Evolutionary conservation across 2,113 vertebrate species (phyloP).

Genomic region (Serinus canaria): DNA sequence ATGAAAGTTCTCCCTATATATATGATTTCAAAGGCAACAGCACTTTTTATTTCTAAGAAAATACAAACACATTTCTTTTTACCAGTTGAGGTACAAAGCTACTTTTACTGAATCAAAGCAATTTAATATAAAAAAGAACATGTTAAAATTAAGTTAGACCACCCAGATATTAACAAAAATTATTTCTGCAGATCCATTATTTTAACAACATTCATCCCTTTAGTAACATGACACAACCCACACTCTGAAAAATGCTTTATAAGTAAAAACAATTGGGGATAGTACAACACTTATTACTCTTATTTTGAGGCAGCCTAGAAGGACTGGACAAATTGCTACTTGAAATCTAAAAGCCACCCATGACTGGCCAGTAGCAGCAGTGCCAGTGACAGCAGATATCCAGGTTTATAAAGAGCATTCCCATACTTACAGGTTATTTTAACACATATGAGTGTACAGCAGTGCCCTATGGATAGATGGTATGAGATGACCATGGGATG

Average conservation of each 20-base stretch:
- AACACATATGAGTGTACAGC: neutral
- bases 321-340: neutral
- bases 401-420: neutral
- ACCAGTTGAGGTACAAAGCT: neutral
- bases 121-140: neutral
- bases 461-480: neutral
- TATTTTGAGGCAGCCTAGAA: neutral
- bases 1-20: neutral
- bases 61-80: neutral
- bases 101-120: neutral
- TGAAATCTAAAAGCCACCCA: neutral
- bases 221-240: neutral
- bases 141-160: neutral
- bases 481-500: rapidly evolving
- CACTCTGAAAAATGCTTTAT: neutral
- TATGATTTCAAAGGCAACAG: neutral
- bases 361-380: neutral
- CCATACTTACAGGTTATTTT: neutral
- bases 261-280: neutral
- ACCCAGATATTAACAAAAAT: neutral
- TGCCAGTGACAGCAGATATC: neutral
- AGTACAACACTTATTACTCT: neutral
- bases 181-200: neutral
- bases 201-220: neutral
- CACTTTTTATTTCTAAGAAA: neutral